Evolutionary conservation across 2,113 vertebrate genomes (phyloP).

Genomic region (Lathamus discolor): DNA sequence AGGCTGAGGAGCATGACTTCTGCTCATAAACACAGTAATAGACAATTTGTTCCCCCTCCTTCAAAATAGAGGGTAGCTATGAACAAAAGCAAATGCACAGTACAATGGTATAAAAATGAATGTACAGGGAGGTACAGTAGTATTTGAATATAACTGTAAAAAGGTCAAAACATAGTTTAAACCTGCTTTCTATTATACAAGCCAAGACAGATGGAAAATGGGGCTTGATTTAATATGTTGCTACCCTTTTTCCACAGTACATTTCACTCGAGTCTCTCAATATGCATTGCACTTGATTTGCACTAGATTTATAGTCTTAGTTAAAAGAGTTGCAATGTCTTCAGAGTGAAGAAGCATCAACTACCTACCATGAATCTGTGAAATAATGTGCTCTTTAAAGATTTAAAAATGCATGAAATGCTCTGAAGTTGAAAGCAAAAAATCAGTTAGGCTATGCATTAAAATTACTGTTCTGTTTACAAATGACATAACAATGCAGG

Average conservation of each 20-base stretch:
- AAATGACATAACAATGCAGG: neutral
- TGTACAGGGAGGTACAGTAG: neutral
- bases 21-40: neutral
- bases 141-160: neutral
- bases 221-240: neutral
- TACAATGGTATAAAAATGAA: neutral
- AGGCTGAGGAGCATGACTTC: neutral
- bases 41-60: accelerated
- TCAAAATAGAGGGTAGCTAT: neutral
- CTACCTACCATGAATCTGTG: neutral
- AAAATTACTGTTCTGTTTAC: neutral
- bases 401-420: neutral
- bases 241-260: neutral
- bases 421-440: neutral
- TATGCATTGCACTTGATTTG: neutral
- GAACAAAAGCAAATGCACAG: neutral
- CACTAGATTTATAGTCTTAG: neutral
- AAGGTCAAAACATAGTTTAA: neutral
- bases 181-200: neutral
- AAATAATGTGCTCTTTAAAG: neutral
- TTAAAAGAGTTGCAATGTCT: neutral
- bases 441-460: neutral
- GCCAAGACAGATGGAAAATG: neutral
- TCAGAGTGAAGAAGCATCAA: neutral
- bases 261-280: neutral